Evolutionary conservation across 2,888 invertebrate genomes (phyloP).

Genomic region (Pardosa pseudoannulata): DNA sequence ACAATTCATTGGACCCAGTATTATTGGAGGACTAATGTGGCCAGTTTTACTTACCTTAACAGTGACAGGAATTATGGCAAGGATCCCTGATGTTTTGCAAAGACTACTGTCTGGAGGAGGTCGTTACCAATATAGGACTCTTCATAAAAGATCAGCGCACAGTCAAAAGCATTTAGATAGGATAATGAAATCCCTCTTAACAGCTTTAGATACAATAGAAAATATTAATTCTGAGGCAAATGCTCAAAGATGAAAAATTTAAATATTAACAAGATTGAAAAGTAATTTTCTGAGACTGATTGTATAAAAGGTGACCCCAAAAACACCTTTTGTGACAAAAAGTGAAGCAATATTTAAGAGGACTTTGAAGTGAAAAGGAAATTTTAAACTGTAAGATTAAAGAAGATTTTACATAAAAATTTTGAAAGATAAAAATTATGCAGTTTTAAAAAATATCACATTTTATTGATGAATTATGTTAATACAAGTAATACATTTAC

Average conservation of each 20-base stretch:
- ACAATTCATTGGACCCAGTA: constrained; percentile 62
- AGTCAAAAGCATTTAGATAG: constrained; percentile 22
- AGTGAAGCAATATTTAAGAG: no score
- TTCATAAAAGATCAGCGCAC: constrained; percentile 6
- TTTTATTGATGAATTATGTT: background rate
- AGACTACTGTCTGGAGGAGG: constrained; percentile 37
- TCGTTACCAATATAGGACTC: constrained; percentile 8
- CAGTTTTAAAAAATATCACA: background rate
- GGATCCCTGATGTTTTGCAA: constrained; percentile 42
- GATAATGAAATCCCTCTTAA: constrained; percentile 18
- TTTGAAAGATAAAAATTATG: background rate
- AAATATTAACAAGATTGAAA: no score
- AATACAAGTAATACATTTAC: background rate
- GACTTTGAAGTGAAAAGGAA: no score
- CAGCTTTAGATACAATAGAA: background rate
- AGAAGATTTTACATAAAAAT: no score
- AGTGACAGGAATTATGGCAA: constrained; percentile 36
- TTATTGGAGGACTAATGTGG: constrained; percentile 65
- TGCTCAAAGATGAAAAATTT: background rate
- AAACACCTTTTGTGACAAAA: no score
- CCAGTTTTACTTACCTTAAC: constrained; percentile 54
- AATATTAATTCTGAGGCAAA: background rate
- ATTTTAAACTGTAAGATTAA: no score
- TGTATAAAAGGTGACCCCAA: no score
- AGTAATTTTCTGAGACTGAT: no score